phyloP scores from a whole-genome alignment of 1,140 invertebrate species.

The Zeugodacus cucurbitae region DNA sequence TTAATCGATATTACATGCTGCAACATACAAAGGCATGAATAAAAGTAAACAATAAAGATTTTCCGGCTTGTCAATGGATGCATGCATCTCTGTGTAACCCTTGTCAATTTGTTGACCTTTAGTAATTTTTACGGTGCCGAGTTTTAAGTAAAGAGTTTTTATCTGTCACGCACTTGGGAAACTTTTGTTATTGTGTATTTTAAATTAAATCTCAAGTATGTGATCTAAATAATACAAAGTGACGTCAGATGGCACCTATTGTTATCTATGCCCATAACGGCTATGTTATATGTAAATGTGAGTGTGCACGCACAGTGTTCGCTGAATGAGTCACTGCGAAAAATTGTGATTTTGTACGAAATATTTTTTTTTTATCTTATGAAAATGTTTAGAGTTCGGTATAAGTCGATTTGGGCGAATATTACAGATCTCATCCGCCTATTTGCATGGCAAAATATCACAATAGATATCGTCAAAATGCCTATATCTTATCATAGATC shows the following conservation, averaged over 20 bases:
- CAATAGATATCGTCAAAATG: too few relatives aligned
- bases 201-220: background rate
- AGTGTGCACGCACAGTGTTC: background rate
- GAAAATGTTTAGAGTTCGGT: too few relatives aligned
- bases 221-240: background rate
- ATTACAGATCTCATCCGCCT: too few relatives aligned
- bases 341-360: too few relatives aligned
- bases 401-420: too few relatives aligned
- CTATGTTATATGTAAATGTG: background rate
- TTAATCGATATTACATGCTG: too few relatives aligned
- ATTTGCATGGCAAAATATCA: too few relatives aligned
- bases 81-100: background rate
- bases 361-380: too few relatives aligned
- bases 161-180: background rate
- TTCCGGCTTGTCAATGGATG: background rate
- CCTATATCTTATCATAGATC: too few relatives aligned
- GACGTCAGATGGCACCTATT: background rate
- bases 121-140: background rate
- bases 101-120: background rate
- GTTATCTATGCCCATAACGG: background rate
- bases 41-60: background rate
- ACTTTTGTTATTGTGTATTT: background rate
- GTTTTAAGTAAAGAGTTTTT: background rate
- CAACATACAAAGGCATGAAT: too few relatives aligned
- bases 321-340: background rate